phyloP scores from a whole-genome alignment of 2,888 invertebrate species.

The Watsonalla cultraria region DNA sequence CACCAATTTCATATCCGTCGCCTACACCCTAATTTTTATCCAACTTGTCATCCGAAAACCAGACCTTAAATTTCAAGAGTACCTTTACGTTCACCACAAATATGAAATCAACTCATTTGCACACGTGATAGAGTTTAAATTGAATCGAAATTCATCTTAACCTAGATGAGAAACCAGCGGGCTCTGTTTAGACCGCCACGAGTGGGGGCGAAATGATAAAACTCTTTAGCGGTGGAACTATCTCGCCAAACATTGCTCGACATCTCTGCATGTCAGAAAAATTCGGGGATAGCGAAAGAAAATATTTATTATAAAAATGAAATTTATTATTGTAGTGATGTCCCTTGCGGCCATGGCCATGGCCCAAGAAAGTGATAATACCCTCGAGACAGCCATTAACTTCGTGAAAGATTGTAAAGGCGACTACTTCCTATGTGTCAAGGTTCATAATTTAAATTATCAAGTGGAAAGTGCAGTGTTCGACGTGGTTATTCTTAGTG shows the following conservation, averaged over 20 bases:
- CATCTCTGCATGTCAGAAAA: constrained; percentile 67
- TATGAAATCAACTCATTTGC: constrained; percentile 37
- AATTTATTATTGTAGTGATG: constrained; percentile 47
- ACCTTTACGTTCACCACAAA: constrained; percentile 10
- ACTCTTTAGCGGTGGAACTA: constrained; percentile 56
- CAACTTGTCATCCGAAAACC: constrained; percentile 14
- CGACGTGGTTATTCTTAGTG: constrained; percentile 28
- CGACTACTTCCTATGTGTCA: constrained; percentile 84
- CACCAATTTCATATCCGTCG: neutral
- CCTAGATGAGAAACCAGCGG: constrained; percentile 50
- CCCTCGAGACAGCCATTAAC: constrained; percentile 81
- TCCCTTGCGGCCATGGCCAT: constrained; percentile 59
- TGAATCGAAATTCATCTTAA: constrained; percentile 54
- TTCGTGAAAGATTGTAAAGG: constrained; percentile 85
- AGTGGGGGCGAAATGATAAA: constrained; percentile 70
- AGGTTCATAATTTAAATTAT: constrained; percentile 78
- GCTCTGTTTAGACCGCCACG: constrained; percentile 37
- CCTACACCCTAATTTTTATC: constrained; percentile 1
- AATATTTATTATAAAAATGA: constrained; percentile 50
- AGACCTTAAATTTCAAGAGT: constrained; percentile 10
- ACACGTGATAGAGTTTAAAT: constrained; percentile 52
- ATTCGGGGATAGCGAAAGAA: constrained; percentile 25
- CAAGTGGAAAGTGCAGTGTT: constrained; percentile 65
- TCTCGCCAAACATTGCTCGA: constrained; percentile 65
- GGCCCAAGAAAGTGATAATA: constrained; percentile 72